Evolutionary conservation across 1,140 invertebrate species (phyloP).

Genomic region (Bombus fervidus): DNA sequence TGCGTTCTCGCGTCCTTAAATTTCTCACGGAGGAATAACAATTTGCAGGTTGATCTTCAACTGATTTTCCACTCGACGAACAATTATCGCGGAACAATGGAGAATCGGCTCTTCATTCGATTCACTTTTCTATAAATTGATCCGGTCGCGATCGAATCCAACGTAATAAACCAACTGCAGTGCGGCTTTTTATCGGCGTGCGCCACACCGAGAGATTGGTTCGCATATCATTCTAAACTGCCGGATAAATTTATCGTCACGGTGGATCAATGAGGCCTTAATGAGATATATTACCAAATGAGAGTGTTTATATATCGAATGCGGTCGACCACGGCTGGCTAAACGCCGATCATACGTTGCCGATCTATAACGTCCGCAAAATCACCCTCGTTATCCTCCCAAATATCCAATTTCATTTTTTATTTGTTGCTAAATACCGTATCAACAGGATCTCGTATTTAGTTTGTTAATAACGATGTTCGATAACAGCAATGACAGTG

Average conservation of each 20-base stretch:
- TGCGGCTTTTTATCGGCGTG: conserved; percentile 30
- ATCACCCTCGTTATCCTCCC: conserved; percentile 36
- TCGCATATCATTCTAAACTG: conserved; percentile 41
- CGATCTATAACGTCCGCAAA: conserved; percentile 23
- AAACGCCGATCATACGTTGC: conserved; percentile 22
- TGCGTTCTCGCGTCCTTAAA: no score
- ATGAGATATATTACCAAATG: conserved; percentile 56
- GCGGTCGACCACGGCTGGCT: conserved; percentile 42
- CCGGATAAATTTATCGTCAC: conserved; percentile 47
- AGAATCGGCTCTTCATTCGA: not conserved
- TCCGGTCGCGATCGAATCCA: not conserved
- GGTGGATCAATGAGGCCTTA: conserved; percentile 56
- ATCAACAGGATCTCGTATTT: not conserved
- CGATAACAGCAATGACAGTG: not conserved
- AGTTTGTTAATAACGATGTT: not conserved
- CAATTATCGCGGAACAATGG: not conserved
- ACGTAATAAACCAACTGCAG: conserved; percentile 35
- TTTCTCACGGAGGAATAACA: no score
- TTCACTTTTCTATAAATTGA: conserved; percentile 40
- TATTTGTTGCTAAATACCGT: not conserved
- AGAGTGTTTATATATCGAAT: conserved; percentile 54
- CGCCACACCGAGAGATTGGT: conserved; percentile 9
- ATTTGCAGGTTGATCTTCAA: not conserved
- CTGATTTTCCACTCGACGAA: no score
- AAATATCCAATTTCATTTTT: conserved; percentile 22